These are phyloP conservation scores for Hydra vulgaris DNA, from an alignment of 30 jellyfish, hydroid and myxozoan species.

Conservation along the genomic window DNA sequence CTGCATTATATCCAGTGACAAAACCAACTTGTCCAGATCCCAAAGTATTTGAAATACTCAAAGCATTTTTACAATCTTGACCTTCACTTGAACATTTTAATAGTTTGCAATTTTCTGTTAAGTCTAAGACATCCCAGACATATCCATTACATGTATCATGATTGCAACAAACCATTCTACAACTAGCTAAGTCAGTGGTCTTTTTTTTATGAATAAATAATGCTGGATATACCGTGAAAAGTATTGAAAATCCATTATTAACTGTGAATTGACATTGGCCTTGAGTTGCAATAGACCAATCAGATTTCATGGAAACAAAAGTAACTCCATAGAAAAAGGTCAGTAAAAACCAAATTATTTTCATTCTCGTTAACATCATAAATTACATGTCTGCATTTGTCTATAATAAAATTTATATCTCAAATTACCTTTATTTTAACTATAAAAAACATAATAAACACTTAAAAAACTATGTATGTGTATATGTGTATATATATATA, in stretches of 20 bases:
- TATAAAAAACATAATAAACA: neutral
- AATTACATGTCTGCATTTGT: neutral
- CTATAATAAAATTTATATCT: neutral
- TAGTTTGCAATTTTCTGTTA: slow-evolving; percentile 22
- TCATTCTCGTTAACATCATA: neutral
- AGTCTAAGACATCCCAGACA: slow-evolving; percentile 23
- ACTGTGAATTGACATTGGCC: slow-evolving; percentile 23
- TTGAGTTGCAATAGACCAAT: slow-evolving; percentile 19
- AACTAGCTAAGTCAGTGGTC: neutral
- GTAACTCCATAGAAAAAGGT: neutral
- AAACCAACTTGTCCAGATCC: slow-evolving; percentile 27
- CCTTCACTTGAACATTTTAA: slow-evolving; percentile 21
- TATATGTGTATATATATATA: too few species aligned
- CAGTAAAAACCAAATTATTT: neutral
- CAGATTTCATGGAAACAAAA: neutral
- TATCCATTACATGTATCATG: slow-evolving; percentile 31
- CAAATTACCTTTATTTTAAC: neutral
- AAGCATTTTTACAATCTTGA: slow-evolving; percentile 22
- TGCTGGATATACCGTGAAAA: slow-evolving; percentile 7
- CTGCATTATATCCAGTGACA: slow-evolving; percentile 14
- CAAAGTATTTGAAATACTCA: neutral
- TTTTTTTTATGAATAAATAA: neutral
- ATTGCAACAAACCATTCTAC: slow-evolving; percentile 10
- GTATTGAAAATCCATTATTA: neutral
- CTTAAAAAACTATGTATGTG: too few species aligned